Conservation (phyloP, 2,797 vertebrate genomes). For the Myotis vivesi region DNA sequence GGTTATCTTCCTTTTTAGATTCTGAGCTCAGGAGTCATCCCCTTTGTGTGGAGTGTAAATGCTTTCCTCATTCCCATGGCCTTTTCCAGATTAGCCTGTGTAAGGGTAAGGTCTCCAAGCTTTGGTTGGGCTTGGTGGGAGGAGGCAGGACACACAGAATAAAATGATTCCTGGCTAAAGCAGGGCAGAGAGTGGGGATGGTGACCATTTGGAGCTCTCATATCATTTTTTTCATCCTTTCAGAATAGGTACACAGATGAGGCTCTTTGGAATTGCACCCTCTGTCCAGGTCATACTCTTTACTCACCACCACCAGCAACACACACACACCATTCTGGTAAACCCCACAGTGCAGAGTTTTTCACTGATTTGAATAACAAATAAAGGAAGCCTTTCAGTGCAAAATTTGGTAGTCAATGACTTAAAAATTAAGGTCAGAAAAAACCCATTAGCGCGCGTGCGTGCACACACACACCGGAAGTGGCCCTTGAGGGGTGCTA, state of each 20-base stretch:
- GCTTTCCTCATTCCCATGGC: neutral
- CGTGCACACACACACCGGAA: too few relatives aligned
- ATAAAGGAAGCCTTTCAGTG: neutral
- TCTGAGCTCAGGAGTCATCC: neutral
- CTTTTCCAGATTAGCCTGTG: constrained; percentile 19
- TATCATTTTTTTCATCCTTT: constrained; percentile 18
- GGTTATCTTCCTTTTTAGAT: constrained; percentile 8
- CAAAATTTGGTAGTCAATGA: neutral
- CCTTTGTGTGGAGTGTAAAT: neutral
- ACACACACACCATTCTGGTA: neutral
- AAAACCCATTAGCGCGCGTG: neutral
- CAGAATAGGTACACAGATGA: neutral
- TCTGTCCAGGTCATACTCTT: neutral
- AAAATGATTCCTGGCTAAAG: neutral
- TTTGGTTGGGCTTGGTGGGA: neutral
- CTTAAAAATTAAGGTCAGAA: neutral
- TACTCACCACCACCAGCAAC: neutral
- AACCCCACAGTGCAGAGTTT: constrained; percentile 9
- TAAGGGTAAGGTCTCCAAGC: neutral
- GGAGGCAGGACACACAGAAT: neutral
- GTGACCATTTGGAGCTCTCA: neutral
- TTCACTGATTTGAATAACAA: constrained; percentile 31
- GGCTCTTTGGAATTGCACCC: neutral
- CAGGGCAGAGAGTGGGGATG: neutral
- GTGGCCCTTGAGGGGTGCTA: neutral